Evolutionary conservation across 92 coral and sea anemone genomes (phyloP).

Genomic region (Phenganax marumi): DNA sequence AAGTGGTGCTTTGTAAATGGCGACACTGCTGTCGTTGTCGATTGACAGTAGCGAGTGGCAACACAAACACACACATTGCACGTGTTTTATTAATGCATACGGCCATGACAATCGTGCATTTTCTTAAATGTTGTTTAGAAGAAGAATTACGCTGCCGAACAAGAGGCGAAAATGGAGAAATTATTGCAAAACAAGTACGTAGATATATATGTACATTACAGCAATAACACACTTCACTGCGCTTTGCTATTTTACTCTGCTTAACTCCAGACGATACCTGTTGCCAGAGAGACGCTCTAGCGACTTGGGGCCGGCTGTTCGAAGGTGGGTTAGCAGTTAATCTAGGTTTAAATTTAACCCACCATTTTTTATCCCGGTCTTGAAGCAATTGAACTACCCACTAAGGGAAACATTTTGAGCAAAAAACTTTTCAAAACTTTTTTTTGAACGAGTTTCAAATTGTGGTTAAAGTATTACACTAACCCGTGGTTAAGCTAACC

Average conservation of each 20-base stretch:
- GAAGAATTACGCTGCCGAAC: constrained; percentile 5
- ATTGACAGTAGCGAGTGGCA: not conserved
- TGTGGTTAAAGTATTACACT: too few species aligned
- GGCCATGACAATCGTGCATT: too few species aligned
- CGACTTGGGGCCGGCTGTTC: too few species aligned
- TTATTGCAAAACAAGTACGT: constrained; percentile 25
- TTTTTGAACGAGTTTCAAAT: too few species aligned
- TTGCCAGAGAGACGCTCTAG: not conserved
- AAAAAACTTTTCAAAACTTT: too few species aligned
- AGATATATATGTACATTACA: not conserved
- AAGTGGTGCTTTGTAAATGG: not conserved
- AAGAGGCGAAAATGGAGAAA: constrained; percentile 25
- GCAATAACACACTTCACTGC: not conserved
- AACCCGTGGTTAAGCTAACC: too few species aligned
- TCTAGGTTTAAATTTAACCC: too few species aligned
- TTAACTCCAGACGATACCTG: not conserved
- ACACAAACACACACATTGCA: not conserved
- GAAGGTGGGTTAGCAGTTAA: too few species aligned
- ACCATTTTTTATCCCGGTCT: too few species aligned
- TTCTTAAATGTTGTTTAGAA: not conserved
- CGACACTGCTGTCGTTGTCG: too few species aligned
- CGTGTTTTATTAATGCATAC: not conserved
- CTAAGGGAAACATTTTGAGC: too few species aligned
- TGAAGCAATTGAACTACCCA: too few species aligned
- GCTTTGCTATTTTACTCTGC: not conserved